phyloP scores from a whole-genome alignment of 1,140 invertebrate species.

The Lordiphosa collinella region DNA sequence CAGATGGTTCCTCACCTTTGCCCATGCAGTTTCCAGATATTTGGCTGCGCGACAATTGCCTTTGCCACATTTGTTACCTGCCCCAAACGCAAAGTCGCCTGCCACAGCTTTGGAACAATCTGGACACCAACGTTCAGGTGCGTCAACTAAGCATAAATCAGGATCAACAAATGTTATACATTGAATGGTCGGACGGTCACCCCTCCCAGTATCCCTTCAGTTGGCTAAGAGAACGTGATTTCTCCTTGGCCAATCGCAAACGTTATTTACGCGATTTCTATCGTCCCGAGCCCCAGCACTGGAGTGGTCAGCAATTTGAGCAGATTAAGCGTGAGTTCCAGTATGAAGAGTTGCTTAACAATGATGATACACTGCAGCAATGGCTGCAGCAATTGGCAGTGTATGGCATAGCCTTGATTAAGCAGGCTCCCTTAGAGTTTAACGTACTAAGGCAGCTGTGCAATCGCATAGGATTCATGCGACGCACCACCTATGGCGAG shows the following conservation, averaged over 20 bases:
- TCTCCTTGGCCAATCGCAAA: slow-evolving; percentile 80
- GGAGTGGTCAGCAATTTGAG: slow-evolving; percentile 81
- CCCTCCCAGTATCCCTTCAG: slow-evolving; percentile 72
- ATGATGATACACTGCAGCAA: slow-evolving; percentile 80
- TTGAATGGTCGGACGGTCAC: slow-evolving; percentile 83
- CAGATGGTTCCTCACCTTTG: slow-evolving; percentile 21
- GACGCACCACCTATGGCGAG: slow-evolving; percentile 82
- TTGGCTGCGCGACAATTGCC: slow-evolving; percentile 86
- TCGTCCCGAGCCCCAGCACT: slow-evolving; percentile 80
- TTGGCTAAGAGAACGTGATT: slow-evolving; percentile 84
- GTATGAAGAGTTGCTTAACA: slow-evolving; percentile 81
- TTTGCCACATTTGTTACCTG: slow-evolving; percentile 84
- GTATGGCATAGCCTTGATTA: slow-evolving; percentile 83
- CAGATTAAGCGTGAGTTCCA: slow-evolving; percentile 81
- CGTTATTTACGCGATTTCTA: slow-evolving; percentile 80
- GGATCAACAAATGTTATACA: slow-evolving; percentile 23
- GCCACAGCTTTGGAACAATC: slow-evolving; percentile 54
- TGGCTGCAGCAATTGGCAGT: slow-evolving; percentile 83
- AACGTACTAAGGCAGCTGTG: slow-evolving; percentile 82
- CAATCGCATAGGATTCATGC: slow-evolving; percentile 83
- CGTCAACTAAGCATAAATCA: slow-evolving; percentile 32
- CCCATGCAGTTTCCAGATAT: slow-evolving; percentile 82
- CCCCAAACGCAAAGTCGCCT: slow-evolving; percentile 82
- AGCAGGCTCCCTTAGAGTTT: slow-evolving; percentile 81
- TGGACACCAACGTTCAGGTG: slow-evolving; percentile 52